Evolutionary conservation across 1,140 invertebrate species (phyloP), one percentile per base, ranked within the genome.

Genomic region (Eriocheir sinensis): DNA sequence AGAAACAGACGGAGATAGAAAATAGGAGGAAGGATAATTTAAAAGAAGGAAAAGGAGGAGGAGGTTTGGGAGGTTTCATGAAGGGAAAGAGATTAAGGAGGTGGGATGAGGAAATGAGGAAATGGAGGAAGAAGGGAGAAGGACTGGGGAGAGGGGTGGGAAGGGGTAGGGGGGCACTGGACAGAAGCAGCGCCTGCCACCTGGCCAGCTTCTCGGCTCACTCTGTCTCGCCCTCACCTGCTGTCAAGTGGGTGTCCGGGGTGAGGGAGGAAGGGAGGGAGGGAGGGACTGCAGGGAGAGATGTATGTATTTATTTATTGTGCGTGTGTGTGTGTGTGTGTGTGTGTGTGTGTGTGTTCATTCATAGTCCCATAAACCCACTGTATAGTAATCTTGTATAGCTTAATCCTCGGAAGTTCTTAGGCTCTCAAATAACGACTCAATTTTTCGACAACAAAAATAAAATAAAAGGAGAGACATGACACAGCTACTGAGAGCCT

Each of bases 141-240:
- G 60, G 17, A 40, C 6, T 12, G 9, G 72, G n/a, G 72, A 8
- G 91, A 34, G 91, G 40, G 36, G 32, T 60, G 44, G 36, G 81
- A 17, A 34, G 83, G 81, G n/a, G 91, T 27, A 41, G n/a, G 17
- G 36, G 41, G 30, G 92, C 81, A 83, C 80, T 41, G 92, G 36
- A 93, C 91, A 92, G 80, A 85, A 92, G 91, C 80, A 48, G 38
- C 91, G 91, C 91, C 91, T 40, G 48, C 91, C 91, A 92, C 91
- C 91, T 92, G 91, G 80, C 80, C 36, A 72, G n/a, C 72, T 80
- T 81, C 91, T 40, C 91, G 15, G 72, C 91, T 81, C 91, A 92
- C 91, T 79, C 81, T 72, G 81, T 79, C 79, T 81, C 79, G 72
- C 91, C 72, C 91, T 92, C 91, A 92, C 91, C 91, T 92, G 91